phyloP scores from a whole-genome alignment of 2,797 vertebrate species.

The Tarsius wallacei region DNA sequence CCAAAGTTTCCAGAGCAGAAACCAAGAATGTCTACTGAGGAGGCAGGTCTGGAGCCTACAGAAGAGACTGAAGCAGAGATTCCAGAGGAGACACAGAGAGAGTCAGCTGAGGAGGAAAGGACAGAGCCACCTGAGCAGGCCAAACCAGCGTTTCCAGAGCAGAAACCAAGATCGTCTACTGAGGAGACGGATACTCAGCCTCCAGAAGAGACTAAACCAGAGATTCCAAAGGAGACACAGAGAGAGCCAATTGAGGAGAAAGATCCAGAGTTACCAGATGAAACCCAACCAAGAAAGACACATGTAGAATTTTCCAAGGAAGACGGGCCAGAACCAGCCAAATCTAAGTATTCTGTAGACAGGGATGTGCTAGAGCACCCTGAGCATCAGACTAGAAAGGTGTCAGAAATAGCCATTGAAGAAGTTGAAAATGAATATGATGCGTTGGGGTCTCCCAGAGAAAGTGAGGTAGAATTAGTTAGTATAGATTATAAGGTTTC shows the following conservation, averaged over 20 bases:
- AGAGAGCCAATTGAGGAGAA: conserved; percentile 7
- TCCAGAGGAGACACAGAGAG: neutral
- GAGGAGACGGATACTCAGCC: neutral
- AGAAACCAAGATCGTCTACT: neutral
- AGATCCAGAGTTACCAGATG: conserved; percentile 46
- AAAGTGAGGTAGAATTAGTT: neutral
- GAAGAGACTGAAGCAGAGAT: neutral
- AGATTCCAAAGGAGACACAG: conserved; percentile 50
- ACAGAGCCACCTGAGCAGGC: neutral
- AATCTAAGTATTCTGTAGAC: neutral
- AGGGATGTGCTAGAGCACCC: neutral
- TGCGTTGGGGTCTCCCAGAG: neutral
- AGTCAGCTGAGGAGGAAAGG: neutral
- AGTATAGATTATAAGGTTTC: neutral
- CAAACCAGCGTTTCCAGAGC: neutral
- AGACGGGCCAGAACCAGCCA: neutral
- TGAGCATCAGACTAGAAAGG: neutral
- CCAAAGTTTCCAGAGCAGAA: neutral
- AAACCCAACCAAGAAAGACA: conserved; percentile 6
- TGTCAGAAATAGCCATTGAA: neutral
- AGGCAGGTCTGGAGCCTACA: neutral
- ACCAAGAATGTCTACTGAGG: neutral
- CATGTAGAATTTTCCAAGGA: conserved; percentile 16
- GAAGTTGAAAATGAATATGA: neutral
- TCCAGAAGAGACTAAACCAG: conserved; percentile 58